Evolutionary conservation across 2,888 invertebrate genomes (phyloP).

Genomic region (Aphrophora alni): DNA sequence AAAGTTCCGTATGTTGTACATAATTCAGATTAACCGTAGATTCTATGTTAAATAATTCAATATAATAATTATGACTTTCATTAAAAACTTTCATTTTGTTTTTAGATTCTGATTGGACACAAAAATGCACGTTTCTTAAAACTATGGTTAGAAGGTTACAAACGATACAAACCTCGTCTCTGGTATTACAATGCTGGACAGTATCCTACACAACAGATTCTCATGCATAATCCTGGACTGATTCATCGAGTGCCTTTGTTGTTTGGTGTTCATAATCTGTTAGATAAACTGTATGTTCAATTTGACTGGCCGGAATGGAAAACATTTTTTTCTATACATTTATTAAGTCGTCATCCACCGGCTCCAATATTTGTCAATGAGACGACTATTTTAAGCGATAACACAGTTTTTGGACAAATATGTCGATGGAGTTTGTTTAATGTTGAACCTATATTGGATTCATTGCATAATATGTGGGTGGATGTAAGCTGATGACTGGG

Average conservation of each 20-base stretch:
- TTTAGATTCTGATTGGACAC: constrained; percentile 55
- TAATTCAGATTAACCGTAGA: too few relatives aligned
- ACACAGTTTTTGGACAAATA: constrained; percentile 54
- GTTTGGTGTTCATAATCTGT: constrained; percentile 56
- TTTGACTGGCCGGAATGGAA: constrained; percentile 53
- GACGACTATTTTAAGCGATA: constrained; percentile 45
- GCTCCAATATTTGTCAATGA: constrained; percentile 49
- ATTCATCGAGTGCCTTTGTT: constrained; percentile 54
- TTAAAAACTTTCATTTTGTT: constrained; percentile 38
- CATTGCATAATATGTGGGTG: background rate
- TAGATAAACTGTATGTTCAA: constrained; percentile 52
- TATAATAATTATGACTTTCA: too few relatives aligned
- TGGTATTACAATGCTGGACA: constrained; percentile 59
- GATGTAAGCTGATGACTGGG: background rate
- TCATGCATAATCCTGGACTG: constrained; percentile 53
- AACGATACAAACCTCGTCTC: constrained; percentile 53
- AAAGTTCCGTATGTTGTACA: too few relatives aligned
- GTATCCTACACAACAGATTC: constrained; percentile 55
- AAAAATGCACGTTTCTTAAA: constrained; percentile 55
- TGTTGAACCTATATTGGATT: constrained; percentile 24
- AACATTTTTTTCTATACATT: constrained; percentile 54
- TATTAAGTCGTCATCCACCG: constrained; percentile 55
- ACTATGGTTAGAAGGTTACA: constrained; percentile 56
- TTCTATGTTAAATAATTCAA: too few relatives aligned
- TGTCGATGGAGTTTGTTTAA: constrained; percentile 48